Base-by-base conservation (phyloP, 2,113 vertebrate species). In the Choloepus hoffmanni region DNA sequence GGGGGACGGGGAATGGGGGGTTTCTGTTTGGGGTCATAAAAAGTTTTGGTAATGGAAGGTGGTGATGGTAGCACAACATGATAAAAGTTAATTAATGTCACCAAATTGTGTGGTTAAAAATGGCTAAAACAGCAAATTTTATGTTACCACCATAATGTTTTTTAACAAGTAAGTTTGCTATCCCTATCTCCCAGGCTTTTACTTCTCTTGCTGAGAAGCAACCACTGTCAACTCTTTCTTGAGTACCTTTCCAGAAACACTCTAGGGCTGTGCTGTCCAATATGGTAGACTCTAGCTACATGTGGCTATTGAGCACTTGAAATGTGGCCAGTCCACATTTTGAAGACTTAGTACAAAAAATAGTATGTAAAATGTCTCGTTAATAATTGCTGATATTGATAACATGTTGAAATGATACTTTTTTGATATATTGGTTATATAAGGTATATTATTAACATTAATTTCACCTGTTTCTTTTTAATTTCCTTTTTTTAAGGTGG, bases 361-460 rank as follows among this genome's bases (percentile, higher is more conserved):
- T 55, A 50, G 36, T 91, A 89, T 30, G 62, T 65, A 78, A 82
- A 73, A 18, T 24, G 7, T 87, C 82, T 92, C 50, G 14, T 84
- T 87, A 73, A 53, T 76, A 74, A 63, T 40, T 53, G 63, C 77
- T 96, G n/a, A 1, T 30, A 43, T 12, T 30, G 89, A 90, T 93
- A 89, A n/a, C 21, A 77, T 63, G 43, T 74, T 90, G 76, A 88
- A 90, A 55, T 43, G n/a, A 65, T 74, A 83, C 33, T 84, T 81
- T 65, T 73, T 95, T 93, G 55, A 70, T 62, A 48, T 26, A 53
- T 14, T 73, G 62, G 43, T 82, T 55, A 94, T 81, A 86, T 65
- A 72, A 91, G 89, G 21, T 77, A 81, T 55, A 24, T 77, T 70
- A 84, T 40, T 90, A 83, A 81, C 92, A 65, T 96, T 94, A 70